phyloP scores from a whole-genome alignment of 2,888 invertebrate species.

The Danaus chrysippus region DNA sequence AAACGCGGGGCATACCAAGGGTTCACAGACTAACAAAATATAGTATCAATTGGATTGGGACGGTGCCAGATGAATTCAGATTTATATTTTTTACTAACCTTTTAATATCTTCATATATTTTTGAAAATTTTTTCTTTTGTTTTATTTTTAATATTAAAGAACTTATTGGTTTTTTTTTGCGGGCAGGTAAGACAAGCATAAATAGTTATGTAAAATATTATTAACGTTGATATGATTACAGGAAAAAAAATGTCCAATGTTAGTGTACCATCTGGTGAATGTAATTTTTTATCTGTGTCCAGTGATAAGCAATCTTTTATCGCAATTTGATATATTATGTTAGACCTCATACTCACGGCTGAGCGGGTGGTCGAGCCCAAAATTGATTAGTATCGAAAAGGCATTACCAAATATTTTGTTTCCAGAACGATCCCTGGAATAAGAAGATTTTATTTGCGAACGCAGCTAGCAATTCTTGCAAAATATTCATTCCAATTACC shows the following conservation, averaged over 20 bases:
- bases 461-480: neutral
- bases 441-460: neutral
- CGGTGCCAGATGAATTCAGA: neutral
- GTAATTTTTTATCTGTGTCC: conserved; percentile 18
- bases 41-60: conserved; percentile 9
- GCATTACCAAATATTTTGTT: conserved; percentile 16
- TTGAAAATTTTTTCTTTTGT: neutral
- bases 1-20: conserved; percentile 41
- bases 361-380: conserved; percentile 26
- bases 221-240: no score
- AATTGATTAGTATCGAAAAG: conserved; percentile 38
- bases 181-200: no score
- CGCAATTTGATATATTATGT: conserved; percentile 36
- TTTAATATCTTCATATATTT: neutral
- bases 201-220: no score
- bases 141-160: neutral
- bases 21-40: conserved; percentile 21
- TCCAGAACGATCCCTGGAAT: neutral
- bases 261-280: neutral
- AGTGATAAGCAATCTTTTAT: conserved; percentile 54
- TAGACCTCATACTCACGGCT: conserved; percentile 38
- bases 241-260: no score
- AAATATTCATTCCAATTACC: no score
- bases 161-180: neutral
- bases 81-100: conserved; percentile 7